Evolutionary conservation across 1,140 invertebrate genomes (phyloP).

Genomic region (Drosophila sp.): DNA sequence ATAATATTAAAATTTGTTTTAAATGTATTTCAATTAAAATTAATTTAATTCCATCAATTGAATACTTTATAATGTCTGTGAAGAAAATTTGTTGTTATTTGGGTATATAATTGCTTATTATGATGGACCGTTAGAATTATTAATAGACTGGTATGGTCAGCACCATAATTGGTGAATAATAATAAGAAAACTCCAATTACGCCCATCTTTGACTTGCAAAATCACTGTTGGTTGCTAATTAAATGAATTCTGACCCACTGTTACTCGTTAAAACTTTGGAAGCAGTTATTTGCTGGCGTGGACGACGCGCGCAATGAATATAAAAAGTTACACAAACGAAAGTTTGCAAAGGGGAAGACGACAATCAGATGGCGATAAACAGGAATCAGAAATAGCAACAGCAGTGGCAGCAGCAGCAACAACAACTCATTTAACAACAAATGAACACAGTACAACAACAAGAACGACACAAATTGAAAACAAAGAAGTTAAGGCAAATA

Average conservation of each 20-base stretch:
- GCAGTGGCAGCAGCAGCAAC: neutral
- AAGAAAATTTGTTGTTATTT: too few species aligned
- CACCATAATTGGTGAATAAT: too few species aligned
- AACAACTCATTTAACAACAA: neutral
- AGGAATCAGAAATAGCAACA: conserved; percentile 29
- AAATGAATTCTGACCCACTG: conserved; percentile 13
- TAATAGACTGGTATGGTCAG: too few species aligned
- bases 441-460: neutral
- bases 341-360: conserved; percentile 45
- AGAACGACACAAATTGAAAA: conserved; percentile 15
- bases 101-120: neutral
- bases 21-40: too few species aligned
- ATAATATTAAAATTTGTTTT: too few species aligned
- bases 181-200: too few species aligned
- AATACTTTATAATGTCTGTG: too few species aligned
- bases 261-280: conserved; percentile 25
- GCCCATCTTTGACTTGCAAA: conserved; percentile 8
- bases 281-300: conserved; percentile 33
- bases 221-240: neutral
- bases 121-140: too few species aligned
- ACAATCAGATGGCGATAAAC: conserved; percentile 32
- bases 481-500: conserved; percentile 39
- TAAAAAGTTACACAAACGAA: conserved; percentile 56
- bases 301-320: conserved; percentile 34
- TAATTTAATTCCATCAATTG: too few species aligned